Percentiles rank a stretch among this genome's conserved stretches.
Conservation (phyloP, 2,113 vertebrate genomes). For the Lepisosteus oculatus region DNA sequence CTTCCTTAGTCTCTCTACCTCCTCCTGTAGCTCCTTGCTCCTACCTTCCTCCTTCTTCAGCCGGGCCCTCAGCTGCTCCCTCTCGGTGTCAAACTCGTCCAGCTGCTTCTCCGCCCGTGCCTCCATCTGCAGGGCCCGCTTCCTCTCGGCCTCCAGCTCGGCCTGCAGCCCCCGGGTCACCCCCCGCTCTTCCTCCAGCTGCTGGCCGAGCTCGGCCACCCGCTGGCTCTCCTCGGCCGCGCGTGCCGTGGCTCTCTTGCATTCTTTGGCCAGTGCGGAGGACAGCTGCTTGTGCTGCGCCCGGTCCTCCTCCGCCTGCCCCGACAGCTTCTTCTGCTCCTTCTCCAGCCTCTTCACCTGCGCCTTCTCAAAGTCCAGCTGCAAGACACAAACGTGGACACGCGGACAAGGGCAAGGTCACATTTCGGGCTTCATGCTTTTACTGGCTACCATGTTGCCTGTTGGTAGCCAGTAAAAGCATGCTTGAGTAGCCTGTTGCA, state of each 20-base stretch:
- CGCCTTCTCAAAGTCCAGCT: slow-evolving; percentile 93
- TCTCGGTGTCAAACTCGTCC: slow-evolving; percentile 83
- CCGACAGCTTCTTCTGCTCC: slow-evolving; percentile 80
- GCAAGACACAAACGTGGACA: slow-evolving; percentile 17
- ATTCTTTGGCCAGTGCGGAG: slow-evolving; percentile 85
- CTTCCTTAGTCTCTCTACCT: slow-evolving; percentile 75
- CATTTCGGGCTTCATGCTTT: no score
- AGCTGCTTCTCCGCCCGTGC: slow-evolving; percentile 80
- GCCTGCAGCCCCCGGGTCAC: slow-evolving; percentile 63
- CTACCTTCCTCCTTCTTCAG: slow-evolving; percentile 82
- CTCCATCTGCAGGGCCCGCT: slow-evolving; percentile 72
- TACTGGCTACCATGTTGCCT: neutral
- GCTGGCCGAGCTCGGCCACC: slow-evolving; percentile 73
- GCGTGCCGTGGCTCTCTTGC: slow-evolving; percentile 84
- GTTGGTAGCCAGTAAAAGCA: no score
- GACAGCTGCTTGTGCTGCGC: slow-evolving; percentile 89
- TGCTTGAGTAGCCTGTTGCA: no score
- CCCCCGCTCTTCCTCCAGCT: slow-evolving; percentile 78
- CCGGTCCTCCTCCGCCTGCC: slow-evolving; percentile 87
- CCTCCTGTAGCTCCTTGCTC: slow-evolving; percentile 75
- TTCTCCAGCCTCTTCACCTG: slow-evolving; percentile 88
- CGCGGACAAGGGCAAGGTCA: neutral
- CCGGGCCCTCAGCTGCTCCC: slow-evolving; percentile 78
- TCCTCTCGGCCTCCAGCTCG: slow-evolving; percentile 72
- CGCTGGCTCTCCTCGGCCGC: slow-evolving; percentile 87